Evolutionary conservation across 35 echinoderm and acorn worm genomes (phyloP).

Genomic region (Nesometra sesokonis): DNA sequence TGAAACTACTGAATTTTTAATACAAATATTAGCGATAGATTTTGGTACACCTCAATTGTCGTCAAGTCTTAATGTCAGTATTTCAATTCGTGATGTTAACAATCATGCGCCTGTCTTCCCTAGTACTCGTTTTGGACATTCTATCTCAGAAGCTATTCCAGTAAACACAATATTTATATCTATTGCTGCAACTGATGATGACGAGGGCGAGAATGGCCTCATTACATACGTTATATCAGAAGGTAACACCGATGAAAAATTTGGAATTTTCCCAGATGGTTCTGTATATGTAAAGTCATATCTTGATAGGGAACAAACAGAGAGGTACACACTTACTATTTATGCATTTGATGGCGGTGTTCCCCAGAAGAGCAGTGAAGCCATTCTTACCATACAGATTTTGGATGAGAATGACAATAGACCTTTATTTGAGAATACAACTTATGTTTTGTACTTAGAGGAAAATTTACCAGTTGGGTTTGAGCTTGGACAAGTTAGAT

Average conservation of each 20-base stretch:
- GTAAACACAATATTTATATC: conserved; percentile 50
- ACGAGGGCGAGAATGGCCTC: conserved; percentile 71
- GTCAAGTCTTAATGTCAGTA: conserved; percentile 41
- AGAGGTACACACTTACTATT: conserved; percentile 44
- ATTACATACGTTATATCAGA: conserved; percentile 57
- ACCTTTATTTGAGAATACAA: conserved; percentile 68
- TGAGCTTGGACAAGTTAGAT: conserved; percentile 49
- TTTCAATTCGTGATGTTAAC: conserved; percentile 85
- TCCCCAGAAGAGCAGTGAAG: conserved; percentile 34
- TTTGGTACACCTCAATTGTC: conserved; percentile 71
- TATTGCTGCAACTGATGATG: conserved; percentile 57
- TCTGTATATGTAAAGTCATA: conserved; percentile 66
- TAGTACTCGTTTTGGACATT: conserved; percentile 21
- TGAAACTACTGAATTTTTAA: conserved; percentile 20
- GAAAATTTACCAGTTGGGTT: conserved; percentile 32
- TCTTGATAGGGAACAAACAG: conserved; percentile 64
- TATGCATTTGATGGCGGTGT: conserved; percentile 69
- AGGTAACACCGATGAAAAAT: conserved; percentile 68
- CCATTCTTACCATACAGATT: conserved; percentile 31
- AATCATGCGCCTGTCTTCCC: conserved; percentile 72
- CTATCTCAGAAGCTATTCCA: conserved; percentile 46
- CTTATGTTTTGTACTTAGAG: conserved; percentile 61
- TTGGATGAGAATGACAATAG: conserved; percentile 94
- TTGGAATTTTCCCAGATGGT: conserved; percentile 95
- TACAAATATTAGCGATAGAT: conserved; percentile 72